Conservation (phyloP, 2,888 invertebrate genomes). For the Bhutanitis thaidina region DNA sequence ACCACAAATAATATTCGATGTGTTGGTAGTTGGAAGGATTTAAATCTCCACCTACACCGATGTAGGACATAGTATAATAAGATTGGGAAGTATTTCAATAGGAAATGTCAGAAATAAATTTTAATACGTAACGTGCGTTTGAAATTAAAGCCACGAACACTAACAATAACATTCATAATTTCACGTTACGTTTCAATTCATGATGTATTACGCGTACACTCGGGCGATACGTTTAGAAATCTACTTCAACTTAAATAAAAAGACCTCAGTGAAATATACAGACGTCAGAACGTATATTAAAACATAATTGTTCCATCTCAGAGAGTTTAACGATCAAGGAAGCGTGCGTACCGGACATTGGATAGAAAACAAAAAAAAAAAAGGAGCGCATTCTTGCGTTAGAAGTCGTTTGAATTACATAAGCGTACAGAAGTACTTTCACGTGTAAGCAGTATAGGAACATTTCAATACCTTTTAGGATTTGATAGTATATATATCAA, state of each 20-base stretch:
- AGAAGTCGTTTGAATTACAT: slow-evolving; percentile 27
- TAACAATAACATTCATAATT: not conserved
- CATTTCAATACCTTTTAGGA: not conserved
- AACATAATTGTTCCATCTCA: slow-evolving; percentile 19
- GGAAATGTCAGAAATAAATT: too few species aligned
- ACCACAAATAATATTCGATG: too few species aligned
- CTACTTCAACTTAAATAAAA: slow-evolving; percentile 8
- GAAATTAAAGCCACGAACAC: not conserved
- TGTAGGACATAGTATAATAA: too few species aligned
- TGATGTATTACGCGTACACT: not conserved
- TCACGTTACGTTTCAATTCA: not conserved
- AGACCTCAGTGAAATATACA: slow-evolving; percentile 4
- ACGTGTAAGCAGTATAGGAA: slow-evolving; percentile 24
- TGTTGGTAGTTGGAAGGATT: too few species aligned
- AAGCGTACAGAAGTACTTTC: slow-evolving; percentile 31
- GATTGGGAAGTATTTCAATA: too few species aligned
- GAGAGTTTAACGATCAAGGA: slow-evolving; percentile 19
- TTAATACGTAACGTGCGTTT: too few species aligned
- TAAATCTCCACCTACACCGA: too few species aligned
- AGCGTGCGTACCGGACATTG: slow-evolving; percentile 20
- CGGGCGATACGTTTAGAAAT: slow-evolving; percentile 11
- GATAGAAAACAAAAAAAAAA: slow-evolving; percentile 25
- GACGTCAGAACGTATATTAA: slow-evolving; percentile 9
- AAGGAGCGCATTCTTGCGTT: slow-evolving; percentile 26
- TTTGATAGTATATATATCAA: too few species aligned